These are phyloP conservation scores for Ariolimax columbianus DNA, from an alignment of 2,888 invertebrate genomes.

Conservation along the genomic window DNA sequence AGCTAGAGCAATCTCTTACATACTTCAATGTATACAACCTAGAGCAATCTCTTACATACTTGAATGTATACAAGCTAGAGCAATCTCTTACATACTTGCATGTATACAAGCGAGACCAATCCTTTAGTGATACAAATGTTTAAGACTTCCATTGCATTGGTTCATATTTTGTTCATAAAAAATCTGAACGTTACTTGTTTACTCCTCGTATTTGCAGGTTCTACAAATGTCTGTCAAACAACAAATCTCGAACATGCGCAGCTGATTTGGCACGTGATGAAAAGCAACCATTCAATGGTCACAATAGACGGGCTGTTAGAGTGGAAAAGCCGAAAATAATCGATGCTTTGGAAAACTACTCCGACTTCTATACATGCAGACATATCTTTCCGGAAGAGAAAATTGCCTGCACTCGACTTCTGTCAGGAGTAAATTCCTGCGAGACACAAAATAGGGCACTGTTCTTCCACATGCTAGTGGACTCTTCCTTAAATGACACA, in stretches of 20 bases:
- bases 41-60: too few species aligned
- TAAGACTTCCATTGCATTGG: too few species aligned
- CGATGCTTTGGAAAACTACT: not conserved
- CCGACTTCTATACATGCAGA: not conserved
- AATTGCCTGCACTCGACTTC: not conserved
- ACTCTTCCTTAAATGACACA: not conserved
- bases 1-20: too few species aligned
- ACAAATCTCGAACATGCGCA: not conserved
- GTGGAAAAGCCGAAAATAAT: not conserved
- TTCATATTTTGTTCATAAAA: too few species aligned
- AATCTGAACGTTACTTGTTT: too few species aligned
- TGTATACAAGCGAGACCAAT: too few species aligned
- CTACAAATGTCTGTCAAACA: not conserved
- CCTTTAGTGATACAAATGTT: too few species aligned
- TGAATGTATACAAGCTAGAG: too few species aligned
- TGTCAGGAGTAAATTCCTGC: not conserved
- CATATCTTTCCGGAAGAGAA: not conserved
- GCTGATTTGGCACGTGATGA: not conserved
- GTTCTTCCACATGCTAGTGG: not conserved
- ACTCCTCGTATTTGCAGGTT: not conserved
- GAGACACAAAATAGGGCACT: not conserved
- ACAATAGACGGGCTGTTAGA: not conserved
- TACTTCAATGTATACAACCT: too few species aligned
- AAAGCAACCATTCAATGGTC: not conserved
- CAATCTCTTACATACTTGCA: too few species aligned